phyloP scores from a whole-genome alignment of 2,797 vertebrate genomes.

The Adelosebastes latens region DNA sequence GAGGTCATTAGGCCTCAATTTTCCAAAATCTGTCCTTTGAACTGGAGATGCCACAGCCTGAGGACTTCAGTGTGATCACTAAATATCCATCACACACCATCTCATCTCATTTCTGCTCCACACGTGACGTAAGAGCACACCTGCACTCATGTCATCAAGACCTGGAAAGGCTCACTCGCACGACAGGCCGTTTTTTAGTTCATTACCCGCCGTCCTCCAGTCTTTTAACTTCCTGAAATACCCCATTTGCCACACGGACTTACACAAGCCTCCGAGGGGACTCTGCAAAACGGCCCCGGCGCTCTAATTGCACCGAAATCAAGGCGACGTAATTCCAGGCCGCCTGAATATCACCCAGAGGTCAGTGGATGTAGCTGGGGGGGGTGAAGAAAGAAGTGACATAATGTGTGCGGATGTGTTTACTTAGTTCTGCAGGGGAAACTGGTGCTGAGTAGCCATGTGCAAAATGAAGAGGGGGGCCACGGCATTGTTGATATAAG shows the following conservation, averaged over 20 bases:
- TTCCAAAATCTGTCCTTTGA: slow-evolving; percentile 64
- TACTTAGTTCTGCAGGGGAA: slow-evolving; percentile 13
- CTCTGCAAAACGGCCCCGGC: neutral
- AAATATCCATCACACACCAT: slow-evolving; percentile 3
- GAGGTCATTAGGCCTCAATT: slow-evolving; percentile 62
- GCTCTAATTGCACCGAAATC: slow-evolving; percentile 48
- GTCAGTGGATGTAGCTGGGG: neutral
- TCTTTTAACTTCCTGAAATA: slow-evolving; percentile 18
- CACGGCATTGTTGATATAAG: neutral
- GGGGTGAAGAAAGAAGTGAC: slow-evolving; percentile 17
- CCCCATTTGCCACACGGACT: slow-evolving; percentile 15
- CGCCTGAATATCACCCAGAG: slow-evolving; percentile 37
- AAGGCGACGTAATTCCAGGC: slow-evolving; percentile 29
- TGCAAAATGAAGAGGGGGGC: slow-evolving; percentile 2
- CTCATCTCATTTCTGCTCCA: slow-evolving; percentile 11
- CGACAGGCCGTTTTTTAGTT: slow-evolving; percentile 19
- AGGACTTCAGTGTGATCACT: slow-evolving; percentile 2
- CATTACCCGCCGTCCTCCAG: slow-evolving; percentile 38
- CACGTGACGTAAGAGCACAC: slow-evolving; percentile 34
- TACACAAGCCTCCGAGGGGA: slow-evolving; percentile 19
- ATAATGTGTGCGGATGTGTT: slow-evolving; percentile 27
- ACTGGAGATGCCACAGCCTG: slow-evolving; percentile 43
- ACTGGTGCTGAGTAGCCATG: neutral
- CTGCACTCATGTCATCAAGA: slow-evolving; percentile 50
- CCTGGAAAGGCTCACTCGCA: slow-evolving; percentile 51